phyloP scores from a whole-genome alignment of 2,888 invertebrate species.

The Drosophila greeni region DNA sequence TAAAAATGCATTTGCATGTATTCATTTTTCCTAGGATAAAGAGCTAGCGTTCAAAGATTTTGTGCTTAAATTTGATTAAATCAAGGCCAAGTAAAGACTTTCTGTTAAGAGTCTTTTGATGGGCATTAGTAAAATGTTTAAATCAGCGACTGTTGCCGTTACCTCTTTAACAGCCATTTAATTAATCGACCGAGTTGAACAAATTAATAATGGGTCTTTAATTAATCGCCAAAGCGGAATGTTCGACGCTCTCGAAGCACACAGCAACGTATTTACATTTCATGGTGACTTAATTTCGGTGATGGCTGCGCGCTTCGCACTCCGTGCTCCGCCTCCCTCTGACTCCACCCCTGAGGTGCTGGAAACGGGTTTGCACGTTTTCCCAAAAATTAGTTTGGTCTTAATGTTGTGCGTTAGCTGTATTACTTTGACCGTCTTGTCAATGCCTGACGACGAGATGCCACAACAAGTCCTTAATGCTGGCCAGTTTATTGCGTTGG shows the following conservation, averaged over 20 bases:
- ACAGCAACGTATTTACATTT: slow-evolving; percentile 53
- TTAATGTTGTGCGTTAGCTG: slow-evolving; percentile 31
- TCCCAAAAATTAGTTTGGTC: slow-evolving; percentile 48
- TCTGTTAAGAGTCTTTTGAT: slow-evolving; percentile 36
- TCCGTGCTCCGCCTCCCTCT: slow-evolving; percentile 16
- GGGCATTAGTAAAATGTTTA: slow-evolving; percentile 11
- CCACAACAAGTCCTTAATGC: slow-evolving; percentile 40
- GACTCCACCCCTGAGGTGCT: slow-evolving; percentile 71
- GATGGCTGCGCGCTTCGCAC: slow-evolving; percentile 12
- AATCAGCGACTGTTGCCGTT: slow-evolving; percentile 11
- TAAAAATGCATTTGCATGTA: no score
- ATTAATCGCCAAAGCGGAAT: slow-evolving; percentile 67
- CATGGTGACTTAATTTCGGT: slow-evolving; percentile 63
- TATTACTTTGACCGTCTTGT: slow-evolving; percentile 32
- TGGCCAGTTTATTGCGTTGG: slow-evolving; percentile 11
- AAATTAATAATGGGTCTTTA: slow-evolving; percentile 74
- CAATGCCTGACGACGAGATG: slow-evolving; percentile 40
- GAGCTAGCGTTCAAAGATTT: neutral
- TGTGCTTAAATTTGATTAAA: neutral
- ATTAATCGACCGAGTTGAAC: slow-evolving; percentile 65
- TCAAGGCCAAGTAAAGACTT: neutral
- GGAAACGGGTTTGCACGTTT: slow-evolving; percentile 65
- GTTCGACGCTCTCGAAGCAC: slow-evolving; percentile 21
- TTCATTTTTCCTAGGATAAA: no score
- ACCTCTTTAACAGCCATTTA: slow-evolving; percentile 61